Evolutionary conservation across 1,140 invertebrate species (phyloP), one percentile per base, ranked within the genome.

Genomic region (Drosophila arawakana): DNA sequence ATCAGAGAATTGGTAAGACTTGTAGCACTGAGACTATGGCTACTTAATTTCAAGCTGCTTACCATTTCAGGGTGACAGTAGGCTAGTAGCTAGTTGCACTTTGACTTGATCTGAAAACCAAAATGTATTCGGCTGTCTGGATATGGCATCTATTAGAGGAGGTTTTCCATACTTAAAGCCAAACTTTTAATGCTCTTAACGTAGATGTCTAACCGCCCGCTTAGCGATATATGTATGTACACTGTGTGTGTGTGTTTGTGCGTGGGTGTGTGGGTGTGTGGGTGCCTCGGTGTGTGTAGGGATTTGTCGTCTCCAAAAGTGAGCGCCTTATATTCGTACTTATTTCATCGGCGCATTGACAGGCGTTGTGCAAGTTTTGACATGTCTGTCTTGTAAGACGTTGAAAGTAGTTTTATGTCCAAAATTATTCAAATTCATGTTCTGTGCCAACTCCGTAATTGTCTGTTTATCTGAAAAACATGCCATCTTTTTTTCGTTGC

Each of bases 381-480:
- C 83, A 88, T 88, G 84, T 78, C 77, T 78, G 62, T 47, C 47
- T 88, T 88, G 83, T 82, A 73, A 73, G 63, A 62, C 73, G 66
- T 73, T 88, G 80, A 88, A 85, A 88, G 83, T 82, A 82, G 83
- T 88, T 88, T 76, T 85, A 80, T 88, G 83, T 88, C 83, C 71
- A 46, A 47, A 69, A 61, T 58, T 43, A 44, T 21, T 11, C 9
- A 81, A 81, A 67, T 52, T 47, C 67, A 63, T 57, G 60, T 57
- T 55, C 30, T 47, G 37, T 46, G 39, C 34, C 41, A 62, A 52
- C 21, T 60, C 15, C 54, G 10, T 47, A 8, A 35, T 73, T 43
- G 35, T 54, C 21, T 37, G 44, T 59, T 35, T 67, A 15, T 52
- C 46, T 46, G 37, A 15, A 10, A 46, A 49, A 35, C 62, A 58